phyloP scores from a whole-genome alignment of 2,888 invertebrate genomes.

The Xylophagus ater region DNA sequence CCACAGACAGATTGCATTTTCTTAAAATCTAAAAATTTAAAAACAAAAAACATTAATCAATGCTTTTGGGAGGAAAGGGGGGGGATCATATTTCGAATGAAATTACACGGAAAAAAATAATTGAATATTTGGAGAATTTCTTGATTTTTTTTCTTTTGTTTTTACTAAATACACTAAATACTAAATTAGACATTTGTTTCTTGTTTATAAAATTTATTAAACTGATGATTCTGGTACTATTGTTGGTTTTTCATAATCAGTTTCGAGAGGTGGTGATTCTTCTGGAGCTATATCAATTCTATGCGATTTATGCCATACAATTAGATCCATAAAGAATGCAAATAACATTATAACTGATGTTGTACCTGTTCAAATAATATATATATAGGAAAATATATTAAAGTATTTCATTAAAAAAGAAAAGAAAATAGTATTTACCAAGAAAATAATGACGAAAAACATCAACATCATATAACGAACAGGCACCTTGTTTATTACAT shows the following conservation, averaged over 20 bases:
- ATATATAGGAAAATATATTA: slow-evolving; percentile 6
- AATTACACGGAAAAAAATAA: slow-evolving; percentile 1
- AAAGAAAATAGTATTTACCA: slow-evolving; percentile 43
- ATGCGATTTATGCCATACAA: slow-evolving; percentile 82
- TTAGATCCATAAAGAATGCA: slow-evolving; percentile 78
- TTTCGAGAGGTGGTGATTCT: slow-evolving; percentile 29
- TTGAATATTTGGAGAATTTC: slow-evolving; percentile 2
- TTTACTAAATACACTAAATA: background rate
- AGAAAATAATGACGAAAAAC: slow-evolving; percentile 75
- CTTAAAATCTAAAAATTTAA: slow-evolving; percentile 17
- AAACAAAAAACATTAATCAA: slow-evolving; percentile 18
- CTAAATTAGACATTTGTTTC: background rate
- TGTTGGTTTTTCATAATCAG: slow-evolving; percentile 30
- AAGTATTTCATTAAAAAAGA: slow-evolving; percentile 1
- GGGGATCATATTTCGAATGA: background rate
- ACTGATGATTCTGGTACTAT: slow-evolving; percentile 33
- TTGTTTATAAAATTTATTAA: slow-evolving; percentile 18
- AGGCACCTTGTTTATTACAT: slow-evolving; percentile 72
- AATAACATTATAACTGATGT: slow-evolving; percentile 76
- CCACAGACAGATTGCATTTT: slow-evolving; percentile 37
- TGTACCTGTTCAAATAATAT: slow-evolving; percentile 51
- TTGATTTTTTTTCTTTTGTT: slow-evolving; percentile 2
- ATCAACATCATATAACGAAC: slow-evolving; percentile 77
- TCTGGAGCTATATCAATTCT: slow-evolving; percentile 59
- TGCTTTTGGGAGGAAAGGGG: slow-evolving; percentile 2